These are phyloP conservation scores for Phaethornis superciliosus DNA, from an alignment of 2,113 vertebrate genomes.

Conservation along the genomic window DNA sequence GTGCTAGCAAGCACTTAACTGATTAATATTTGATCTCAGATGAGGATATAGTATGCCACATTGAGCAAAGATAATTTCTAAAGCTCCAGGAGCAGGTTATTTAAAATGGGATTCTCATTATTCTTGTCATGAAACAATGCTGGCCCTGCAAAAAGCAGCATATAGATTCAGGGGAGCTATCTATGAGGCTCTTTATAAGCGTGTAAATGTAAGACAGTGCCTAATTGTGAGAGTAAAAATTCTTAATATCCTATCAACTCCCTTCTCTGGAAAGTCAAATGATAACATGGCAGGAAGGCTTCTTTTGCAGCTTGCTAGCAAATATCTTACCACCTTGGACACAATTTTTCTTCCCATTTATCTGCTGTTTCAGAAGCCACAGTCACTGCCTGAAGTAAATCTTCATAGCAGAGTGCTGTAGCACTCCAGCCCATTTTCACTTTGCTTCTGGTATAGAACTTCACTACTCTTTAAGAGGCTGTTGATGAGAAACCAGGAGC, in stretches of 20 bases:
- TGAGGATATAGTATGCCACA: background rate
- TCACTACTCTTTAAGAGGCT: background rate
- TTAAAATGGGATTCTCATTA: background rate
- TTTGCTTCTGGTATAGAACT: background rate
- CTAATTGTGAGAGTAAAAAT: background rate
- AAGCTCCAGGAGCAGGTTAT: background rate
- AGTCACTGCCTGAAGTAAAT: background rate
- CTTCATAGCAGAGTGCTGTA: background rate
- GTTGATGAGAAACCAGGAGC: background rate
- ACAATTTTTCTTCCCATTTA: background rate
- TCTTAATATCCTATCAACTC: background rate
- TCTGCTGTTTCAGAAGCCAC: constrained; percentile 4
- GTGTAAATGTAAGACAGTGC: background rate
- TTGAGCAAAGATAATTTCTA: background rate
- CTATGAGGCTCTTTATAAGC: background rate
- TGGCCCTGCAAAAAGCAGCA: background rate
- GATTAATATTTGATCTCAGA: background rate
- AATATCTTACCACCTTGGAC: background rate
- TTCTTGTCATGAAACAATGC: background rate
- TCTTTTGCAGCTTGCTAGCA: background rate
- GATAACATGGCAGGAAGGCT: background rate
- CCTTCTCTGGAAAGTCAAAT: background rate
- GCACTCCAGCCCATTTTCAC: background rate
- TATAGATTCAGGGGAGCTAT: background rate
- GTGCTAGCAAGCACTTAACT: background rate